These are phyloP conservation scores for Neomonachus schauinslandi DNA, from an alignment of 2,113 vertebrate genomes.

Conservation along the genomic window DNA sequence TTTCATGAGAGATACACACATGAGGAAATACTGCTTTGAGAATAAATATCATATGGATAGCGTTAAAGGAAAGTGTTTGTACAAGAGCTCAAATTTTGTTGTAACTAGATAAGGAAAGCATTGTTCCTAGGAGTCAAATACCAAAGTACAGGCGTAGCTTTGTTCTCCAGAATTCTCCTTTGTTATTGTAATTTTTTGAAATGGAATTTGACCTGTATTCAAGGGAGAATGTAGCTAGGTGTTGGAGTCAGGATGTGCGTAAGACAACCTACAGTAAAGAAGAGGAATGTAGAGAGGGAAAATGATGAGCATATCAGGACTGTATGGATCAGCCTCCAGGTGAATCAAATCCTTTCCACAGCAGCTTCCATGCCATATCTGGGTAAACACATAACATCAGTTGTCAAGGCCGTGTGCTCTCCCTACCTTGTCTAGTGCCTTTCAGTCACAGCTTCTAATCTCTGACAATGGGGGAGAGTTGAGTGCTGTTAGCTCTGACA, in stretches of 20 bases:
- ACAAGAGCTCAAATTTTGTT: not conserved
- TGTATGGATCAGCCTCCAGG: not conserved
- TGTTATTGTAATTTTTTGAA: conserved; percentile 15
- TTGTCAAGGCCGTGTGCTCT: not conserved
- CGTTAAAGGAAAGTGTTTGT: not conserved
- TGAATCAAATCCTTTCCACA: not conserved
- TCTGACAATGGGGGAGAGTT: not conserved
- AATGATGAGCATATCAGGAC: not conserved
- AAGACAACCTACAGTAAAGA: not conserved
- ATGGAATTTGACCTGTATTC: not conserved
- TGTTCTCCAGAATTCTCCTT: conserved; percentile 22
- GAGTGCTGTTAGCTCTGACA: not conserved
- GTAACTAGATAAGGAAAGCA: conserved; percentile 14
- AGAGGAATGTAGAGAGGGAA: not conserved
- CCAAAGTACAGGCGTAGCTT: not conserved
- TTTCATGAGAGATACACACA: not conserved
- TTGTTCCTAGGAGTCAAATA: not conserved
- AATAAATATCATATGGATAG: not conserved
- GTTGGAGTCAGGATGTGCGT: not conserved
- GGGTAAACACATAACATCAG: conserved; percentile 6
- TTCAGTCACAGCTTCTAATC: not conserved
- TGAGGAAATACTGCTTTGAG: not conserved
- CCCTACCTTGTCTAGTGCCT: not conserved
- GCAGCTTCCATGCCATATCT: not conserved
- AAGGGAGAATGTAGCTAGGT: not conserved